Conservation (phyloP, 2,797 vertebrate species). For the Bradypodion pumilum region DNA sequence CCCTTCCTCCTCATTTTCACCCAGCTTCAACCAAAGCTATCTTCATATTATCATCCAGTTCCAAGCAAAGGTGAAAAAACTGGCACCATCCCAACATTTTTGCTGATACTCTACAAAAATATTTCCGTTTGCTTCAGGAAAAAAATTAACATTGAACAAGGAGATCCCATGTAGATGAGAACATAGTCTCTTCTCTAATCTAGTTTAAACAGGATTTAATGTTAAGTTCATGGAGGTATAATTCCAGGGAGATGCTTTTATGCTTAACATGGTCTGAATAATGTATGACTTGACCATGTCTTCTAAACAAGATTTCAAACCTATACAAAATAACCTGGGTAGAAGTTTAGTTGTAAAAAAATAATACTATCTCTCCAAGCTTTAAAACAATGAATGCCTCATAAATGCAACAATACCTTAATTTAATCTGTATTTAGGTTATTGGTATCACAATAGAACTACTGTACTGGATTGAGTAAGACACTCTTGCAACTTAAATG, state of each 20-base stretch:
- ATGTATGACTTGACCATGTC: background rate
- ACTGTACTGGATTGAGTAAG: background rate
- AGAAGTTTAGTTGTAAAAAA: background rate
- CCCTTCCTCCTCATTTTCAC: too few species aligned
- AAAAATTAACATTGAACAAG: background rate
- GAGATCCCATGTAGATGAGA: too few species aligned
- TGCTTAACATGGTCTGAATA: background rate
- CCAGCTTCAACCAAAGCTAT: too few species aligned
- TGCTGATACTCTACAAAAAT: too few species aligned
- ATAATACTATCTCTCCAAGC: slow-evolving; percentile 25
- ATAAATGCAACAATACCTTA: slow-evolving; percentile 2
- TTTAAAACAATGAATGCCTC: slow-evolving; percentile 40
- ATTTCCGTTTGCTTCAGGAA: too few species aligned
- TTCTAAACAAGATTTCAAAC: background rate
- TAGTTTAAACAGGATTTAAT: background rate
- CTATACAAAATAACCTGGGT: background rate
- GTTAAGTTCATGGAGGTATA: background rate
- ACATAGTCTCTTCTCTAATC: background rate
- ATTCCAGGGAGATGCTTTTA: background rate
- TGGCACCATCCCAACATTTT: too few species aligned
- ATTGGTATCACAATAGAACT: background rate
- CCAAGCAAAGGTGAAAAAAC: background rate
- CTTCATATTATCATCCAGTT: background rate
- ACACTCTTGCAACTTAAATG: background rate
- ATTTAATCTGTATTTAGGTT: slow-evolving; percentile 15